These are phyloP conservation scores for Catostylus mosaicus DNA, from an alignment of 30 jellyfish, hydroid and myxozoan species.

Conservation along the genomic window DNA sequence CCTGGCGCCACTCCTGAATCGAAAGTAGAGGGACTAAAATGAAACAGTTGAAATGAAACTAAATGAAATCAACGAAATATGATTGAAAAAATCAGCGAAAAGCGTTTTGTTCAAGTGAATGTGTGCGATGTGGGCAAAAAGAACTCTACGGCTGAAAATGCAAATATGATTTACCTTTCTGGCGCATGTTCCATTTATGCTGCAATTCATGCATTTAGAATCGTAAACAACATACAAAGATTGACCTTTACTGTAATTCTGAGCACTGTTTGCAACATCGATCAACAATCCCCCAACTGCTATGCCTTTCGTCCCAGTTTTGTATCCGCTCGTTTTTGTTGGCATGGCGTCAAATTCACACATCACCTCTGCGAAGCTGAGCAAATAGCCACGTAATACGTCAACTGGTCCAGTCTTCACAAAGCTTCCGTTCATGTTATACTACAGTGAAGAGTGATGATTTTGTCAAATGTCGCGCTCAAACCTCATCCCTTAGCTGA, in stretches of 20 bases:
- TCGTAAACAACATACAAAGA: constrained; percentile 70
- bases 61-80: no score
- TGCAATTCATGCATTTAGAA: constrained; percentile 90
- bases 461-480: no score
- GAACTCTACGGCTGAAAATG: background rate
- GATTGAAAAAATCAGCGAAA: no score
- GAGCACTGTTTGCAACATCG: constrained; percentile 73
- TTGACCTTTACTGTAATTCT: constrained; percentile 50
- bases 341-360: constrained; percentile 73
- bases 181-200: constrained; percentile 43
- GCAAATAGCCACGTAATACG: constrained; percentile 52
- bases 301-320: constrained; percentile 35
- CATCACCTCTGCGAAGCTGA: constrained; percentile 82
- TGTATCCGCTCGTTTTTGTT: constrained; percentile 14
- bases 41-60: no score
- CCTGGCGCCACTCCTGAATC: no score
- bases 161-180: constrained; percentile 57
- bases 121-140: no score
- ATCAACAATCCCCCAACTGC: constrained; percentile 81
- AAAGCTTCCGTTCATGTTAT: constrained; percentile 22
- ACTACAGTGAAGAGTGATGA: no score
- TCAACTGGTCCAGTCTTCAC: background rate
- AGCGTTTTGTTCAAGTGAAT: no score
- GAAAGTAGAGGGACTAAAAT: no score
- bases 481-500: no score